phyloP scores from a whole-genome alignment of 1,140 invertebrate species.

The roundworm (Caenorhabditis elegans) region DNA sequence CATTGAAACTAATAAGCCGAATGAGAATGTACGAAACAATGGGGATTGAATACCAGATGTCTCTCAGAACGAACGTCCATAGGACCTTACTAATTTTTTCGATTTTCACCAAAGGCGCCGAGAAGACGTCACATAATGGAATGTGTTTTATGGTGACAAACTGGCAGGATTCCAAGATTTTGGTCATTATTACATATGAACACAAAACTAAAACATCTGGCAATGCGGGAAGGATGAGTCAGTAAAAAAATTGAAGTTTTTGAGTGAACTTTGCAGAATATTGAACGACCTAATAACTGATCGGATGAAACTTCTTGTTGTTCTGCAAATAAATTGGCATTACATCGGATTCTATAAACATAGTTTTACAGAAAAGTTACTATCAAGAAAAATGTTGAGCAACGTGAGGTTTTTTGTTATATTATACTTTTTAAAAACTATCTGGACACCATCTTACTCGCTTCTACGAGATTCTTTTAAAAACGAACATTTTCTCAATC shows the following conservation, averaged over 20 bases:
- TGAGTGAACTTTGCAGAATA: conserved; percentile 17
- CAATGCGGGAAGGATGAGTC: background rate
- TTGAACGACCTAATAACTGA: too few relatives aligned
- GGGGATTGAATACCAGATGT: conserved; percentile 28
- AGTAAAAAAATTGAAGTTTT: background rate
- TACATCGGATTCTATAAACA: too few relatives aligned
- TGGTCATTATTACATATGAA: background rate
- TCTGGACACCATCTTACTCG: too few relatives aligned
- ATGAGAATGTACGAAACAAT: conserved; percentile 28
- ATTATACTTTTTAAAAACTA: too few relatives aligned
- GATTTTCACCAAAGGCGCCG: background rate
- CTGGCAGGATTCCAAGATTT: conserved; percentile 16
- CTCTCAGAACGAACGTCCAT: background rate
- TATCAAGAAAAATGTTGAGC: too few relatives aligned
- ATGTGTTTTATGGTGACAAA: conserved; percentile 30
- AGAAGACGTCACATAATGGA: conserved; percentile 33
- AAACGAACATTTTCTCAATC: too few relatives aligned
- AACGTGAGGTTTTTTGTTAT: too few relatives aligned
- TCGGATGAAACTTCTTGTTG: too few relatives aligned
- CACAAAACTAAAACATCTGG: background rate
- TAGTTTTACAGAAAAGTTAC: too few relatives aligned
- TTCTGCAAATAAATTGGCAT: too few relatives aligned
- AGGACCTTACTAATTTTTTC: conserved; percentile 1
- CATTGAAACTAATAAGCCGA: conserved; percentile 31
- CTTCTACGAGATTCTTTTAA: too few relatives aligned